Conservation (phyloP, 1,140 invertebrate genomes). For the Cardiocondyla obscurior region DNA sequence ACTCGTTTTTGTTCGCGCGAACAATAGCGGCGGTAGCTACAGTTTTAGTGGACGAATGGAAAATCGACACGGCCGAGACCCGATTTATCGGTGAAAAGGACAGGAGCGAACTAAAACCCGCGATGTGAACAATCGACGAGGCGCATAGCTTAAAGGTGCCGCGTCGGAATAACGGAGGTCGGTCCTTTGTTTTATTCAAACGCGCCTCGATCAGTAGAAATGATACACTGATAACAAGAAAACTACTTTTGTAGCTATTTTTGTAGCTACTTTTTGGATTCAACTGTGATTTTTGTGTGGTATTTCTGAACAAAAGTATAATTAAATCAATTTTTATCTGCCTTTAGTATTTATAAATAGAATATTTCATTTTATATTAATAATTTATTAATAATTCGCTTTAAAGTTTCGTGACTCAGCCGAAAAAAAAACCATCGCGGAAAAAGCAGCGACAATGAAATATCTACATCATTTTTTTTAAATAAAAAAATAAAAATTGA, state of each 20-base stretch:
- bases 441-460: no score
- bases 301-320: no score
- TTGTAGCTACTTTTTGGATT: no score
- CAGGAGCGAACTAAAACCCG: neutral
- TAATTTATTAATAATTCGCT: no score
- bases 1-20: neutral
- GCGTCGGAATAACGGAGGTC: neutral
- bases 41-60: neutral
- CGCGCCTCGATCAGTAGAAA: neutral
- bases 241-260: no score
- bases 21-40: neutral
- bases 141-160: conserved; percentile 25
- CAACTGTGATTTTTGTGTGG: no score
- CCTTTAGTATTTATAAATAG: no score
- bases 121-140: conserved; percentile 35
- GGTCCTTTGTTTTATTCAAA: neutral
- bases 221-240: neutral
- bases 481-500: conserved; percentile 8
- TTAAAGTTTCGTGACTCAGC: no score
- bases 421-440: no score
- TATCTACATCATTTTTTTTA: no score
- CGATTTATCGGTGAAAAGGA: conserved; percentile 10
- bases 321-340: no score
- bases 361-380: no score
- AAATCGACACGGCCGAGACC: conserved; percentile 8